Evolutionary conservation across 2,797 vertebrate species (phyloP).

Genomic region (Leucoraja ocellata): DNA sequence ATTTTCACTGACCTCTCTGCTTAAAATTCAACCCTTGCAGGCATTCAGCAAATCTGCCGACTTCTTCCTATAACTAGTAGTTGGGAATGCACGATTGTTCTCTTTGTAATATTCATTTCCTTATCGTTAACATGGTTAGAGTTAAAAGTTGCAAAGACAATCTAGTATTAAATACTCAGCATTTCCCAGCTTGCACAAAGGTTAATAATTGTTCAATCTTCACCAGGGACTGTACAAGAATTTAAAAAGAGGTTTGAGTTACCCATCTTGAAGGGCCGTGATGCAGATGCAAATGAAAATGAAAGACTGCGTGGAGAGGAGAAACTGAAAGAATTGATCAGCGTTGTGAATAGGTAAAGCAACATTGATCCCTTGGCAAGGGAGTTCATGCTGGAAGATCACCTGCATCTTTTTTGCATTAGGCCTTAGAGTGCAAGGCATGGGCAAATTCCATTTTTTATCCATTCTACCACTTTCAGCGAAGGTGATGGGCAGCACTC

Average conservation of each 20-base stretch:
- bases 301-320: constrained; percentile 78
- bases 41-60: not conserved
- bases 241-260: constrained; percentile 93
- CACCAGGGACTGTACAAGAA: constrained; percentile 82
- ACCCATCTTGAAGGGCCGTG: constrained; percentile 87
- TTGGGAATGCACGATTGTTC: too few relatives aligned
- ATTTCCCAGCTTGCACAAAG: not conserved
- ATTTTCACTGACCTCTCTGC: not conserved
- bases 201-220: constrained; percentile 12
- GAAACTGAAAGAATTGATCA: constrained; percentile 82
- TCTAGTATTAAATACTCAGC: not conserved
- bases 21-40: not conserved
- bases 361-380: not conserved
- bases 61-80: not conserved
- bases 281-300: constrained; percentile 78
- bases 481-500: not conserved
- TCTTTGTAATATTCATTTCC: not conserved
- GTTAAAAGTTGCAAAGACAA: not conserved
- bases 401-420: not conserved
- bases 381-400: too few relatives aligned
- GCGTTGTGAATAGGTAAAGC: constrained; percentile 80
- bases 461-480: not conserved
- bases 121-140: not conserved
- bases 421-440: not conserved
- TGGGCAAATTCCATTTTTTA: not conserved